These are phyloP conservation scores for Sclerodermus sp. DNA, from an alignment of 2,888 invertebrate species.

Conservation along the genomic window DNA sequence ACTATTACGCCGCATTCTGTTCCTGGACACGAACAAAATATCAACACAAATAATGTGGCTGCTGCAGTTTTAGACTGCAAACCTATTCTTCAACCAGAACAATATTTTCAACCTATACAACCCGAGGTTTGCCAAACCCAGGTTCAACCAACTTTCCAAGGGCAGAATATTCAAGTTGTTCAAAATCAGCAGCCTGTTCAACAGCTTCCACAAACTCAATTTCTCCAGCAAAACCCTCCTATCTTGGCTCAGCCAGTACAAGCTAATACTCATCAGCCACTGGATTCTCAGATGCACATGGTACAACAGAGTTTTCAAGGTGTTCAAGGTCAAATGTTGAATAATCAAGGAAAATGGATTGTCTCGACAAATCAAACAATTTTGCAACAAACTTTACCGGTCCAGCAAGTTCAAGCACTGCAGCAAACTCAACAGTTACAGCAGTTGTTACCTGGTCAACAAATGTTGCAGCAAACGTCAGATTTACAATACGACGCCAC, in stretches of 20 bases:
- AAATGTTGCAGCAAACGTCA: slow-evolving; percentile 18
- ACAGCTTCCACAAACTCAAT: slow-evolving; percentile 24
- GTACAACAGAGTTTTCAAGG: slow-evolving; percentile 23
- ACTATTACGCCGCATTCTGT: slow-evolving; percentile 40
- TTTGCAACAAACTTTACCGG: slow-evolving; percentile 30
- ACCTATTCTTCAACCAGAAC: slow-evolving; percentile 40
- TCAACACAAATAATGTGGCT: slow-evolving; percentile 14
- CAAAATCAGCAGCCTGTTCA: slow-evolving; percentile 26
- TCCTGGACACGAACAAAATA: slow-evolving; percentile 34
- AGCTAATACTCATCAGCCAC: slow-evolving; percentile 18
- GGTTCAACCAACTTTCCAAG: slow-evolving; percentile 33
- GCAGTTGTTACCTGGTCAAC: slow-evolving; percentile 1
- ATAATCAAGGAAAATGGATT: slow-evolving; percentile 28
- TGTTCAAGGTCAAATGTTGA: slow-evolving; percentile 14
- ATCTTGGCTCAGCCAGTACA: slow-evolving; percentile 23
- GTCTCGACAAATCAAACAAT: slow-evolving; percentile 19
- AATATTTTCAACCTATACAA: slow-evolving; percentile 52
- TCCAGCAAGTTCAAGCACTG: slow-evolving; percentile 31
- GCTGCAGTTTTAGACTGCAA: slow-evolving; percentile 23
- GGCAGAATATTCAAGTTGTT: slow-evolving; percentile 18
- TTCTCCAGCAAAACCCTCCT: slow-evolving; percentile 24
- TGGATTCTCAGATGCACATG: slow-evolving; percentile 27
- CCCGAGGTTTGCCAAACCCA: slow-evolving; percentile 42
- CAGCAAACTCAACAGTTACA: slow-evolving; percentile 13
- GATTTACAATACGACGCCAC: slow-evolving; percentile 25